Percentiles rank a stretch among this genome's conserved stretches.
Conservation (phyloP, 1,140 invertebrate species). For the Eriocheir sinensis region DNA sequence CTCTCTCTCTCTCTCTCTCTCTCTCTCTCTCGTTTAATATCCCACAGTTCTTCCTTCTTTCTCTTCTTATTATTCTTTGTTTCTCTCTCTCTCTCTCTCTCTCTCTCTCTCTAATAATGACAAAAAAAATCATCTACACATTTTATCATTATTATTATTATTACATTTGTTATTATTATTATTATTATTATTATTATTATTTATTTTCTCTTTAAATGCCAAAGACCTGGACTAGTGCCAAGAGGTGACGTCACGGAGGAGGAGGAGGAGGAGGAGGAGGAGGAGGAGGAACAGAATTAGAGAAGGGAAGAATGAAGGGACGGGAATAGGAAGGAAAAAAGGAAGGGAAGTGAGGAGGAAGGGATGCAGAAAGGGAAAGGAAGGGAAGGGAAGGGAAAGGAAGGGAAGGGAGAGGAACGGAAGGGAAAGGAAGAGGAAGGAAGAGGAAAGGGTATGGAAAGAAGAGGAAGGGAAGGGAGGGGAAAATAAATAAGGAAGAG, state of each 20-base stretch:
- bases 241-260: neutral
- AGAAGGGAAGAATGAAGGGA: neutral
- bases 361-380: neutral
- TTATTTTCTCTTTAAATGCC: too few relatives aligned
- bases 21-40: conserved; percentile 11
- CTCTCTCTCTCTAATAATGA: too few relatives aligned
- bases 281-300: neutral
- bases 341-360: neutral
- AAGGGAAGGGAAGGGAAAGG: neutral
- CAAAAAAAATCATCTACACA: too few relatives aligned
- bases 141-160: too few relatives aligned
- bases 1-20: conserved; percentile 43
- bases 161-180: too few relatives aligned
- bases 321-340: neutral
- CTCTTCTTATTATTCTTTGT: too few relatives aligned
- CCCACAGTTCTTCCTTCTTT: too few relatives aligned
- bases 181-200: too few relatives aligned
- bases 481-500: neutral
- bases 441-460: neutral
- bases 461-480: neutral
- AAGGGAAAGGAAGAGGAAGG: neutral
- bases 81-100: too few relatives aligned
- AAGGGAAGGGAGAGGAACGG: neutral
- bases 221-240: too few relatives aligned
- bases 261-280: too few relatives aligned